Conservation (phyloP, 2,888 invertebrate genomes). For the Dryococelus australis region DNA sequence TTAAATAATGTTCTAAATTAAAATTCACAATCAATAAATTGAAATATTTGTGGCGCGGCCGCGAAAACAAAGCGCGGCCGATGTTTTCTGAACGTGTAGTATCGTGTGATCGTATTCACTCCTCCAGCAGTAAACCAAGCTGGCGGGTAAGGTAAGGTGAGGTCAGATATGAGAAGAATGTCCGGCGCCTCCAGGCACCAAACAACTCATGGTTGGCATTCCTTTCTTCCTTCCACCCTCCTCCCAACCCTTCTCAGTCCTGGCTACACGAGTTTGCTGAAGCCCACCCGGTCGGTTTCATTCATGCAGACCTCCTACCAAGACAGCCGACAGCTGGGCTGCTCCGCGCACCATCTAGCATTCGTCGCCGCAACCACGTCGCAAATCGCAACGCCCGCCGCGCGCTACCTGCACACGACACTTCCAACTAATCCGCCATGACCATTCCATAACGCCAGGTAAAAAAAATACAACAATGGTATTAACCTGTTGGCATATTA, state of each 20-base stretch:
- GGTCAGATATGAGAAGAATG: constrained; percentile 59
- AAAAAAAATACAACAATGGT: too few relatives aligned
- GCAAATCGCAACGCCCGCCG: background rate
- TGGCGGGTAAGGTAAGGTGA: constrained; percentile 42
- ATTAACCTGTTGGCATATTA: too few relatives aligned
- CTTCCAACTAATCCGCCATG: background rate
- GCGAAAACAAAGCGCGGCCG: background rate
- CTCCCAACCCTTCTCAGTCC: constrained; percentile 49
- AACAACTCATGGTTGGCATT: constrained; percentile 36
- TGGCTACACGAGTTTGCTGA: constrained; percentile 31
- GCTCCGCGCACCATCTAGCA: constrained; percentile 48
- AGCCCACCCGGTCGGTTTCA: constrained; percentile 54
- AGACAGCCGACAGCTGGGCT: constrained; percentile 53
- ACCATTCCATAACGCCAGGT: background rate
- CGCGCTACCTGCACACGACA: background rate
- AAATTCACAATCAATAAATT: too few relatives aligned
- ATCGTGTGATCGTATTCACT: constrained; percentile 17
- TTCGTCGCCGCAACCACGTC: background rate
- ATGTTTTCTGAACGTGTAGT: constrained; percentile 1
- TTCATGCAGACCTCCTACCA: constrained; percentile 67
- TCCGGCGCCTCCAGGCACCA: constrained; percentile 65
- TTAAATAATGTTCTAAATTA: too few relatives aligned
- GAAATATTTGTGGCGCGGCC: too few relatives aligned
- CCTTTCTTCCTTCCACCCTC: constrained; percentile 40
- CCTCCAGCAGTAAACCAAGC: constrained; percentile 39